Base-by-base conservation (phyloP, 2,888 invertebrate species). In the Lepeophtheirus nordmannii region DNA sequence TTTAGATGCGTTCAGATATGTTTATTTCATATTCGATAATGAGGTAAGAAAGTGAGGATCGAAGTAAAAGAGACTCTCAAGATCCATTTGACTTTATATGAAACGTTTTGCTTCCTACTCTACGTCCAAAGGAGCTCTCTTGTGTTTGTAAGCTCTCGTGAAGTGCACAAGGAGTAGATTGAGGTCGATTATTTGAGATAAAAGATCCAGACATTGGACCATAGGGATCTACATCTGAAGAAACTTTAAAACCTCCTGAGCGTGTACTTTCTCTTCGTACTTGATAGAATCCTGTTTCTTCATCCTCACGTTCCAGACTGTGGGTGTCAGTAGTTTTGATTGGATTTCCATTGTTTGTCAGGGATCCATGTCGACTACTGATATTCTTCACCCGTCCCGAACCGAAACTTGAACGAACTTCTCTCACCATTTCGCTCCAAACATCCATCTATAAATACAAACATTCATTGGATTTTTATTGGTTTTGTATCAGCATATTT, bases 361-460 rank as follows among this genome's bases (percentile, higher is more conserved):
- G n/a, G 61, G 61, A 37, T 61, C 61, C 38, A n/a, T 37, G 37
- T 37, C 61, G 23, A 1, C 22, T 56, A 14, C 1, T 53, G 17
- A 39, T 17, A 22, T 22, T 46, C 20, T 56, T 46, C 53, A 22
- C 53, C 2, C 63, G 20, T 20, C 53, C 20, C 20, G 63, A 63
- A 11, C 23, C 22, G 56, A 63, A 63, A 30, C 53, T 63, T 8
- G 63, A 63, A 10, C 53, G 22, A 20, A 53, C 38, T 17, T 63
- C 63, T 53, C 53, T 46, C 23, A 53, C 63, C 63, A 63, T 63
- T 63, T 63, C 63, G 12, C 37, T 46, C 63, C 63, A 63, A 17
- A 63, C 30, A 56, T 56, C 53, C 41, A 53, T 56, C 63, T 63
- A 46, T 5, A 46, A 46, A 8, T n/a, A 46, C 17, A 46, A 46